phyloP scores from a whole-genome alignment of 2,888 invertebrate species.

The Athrips mouffetella region DNA sequence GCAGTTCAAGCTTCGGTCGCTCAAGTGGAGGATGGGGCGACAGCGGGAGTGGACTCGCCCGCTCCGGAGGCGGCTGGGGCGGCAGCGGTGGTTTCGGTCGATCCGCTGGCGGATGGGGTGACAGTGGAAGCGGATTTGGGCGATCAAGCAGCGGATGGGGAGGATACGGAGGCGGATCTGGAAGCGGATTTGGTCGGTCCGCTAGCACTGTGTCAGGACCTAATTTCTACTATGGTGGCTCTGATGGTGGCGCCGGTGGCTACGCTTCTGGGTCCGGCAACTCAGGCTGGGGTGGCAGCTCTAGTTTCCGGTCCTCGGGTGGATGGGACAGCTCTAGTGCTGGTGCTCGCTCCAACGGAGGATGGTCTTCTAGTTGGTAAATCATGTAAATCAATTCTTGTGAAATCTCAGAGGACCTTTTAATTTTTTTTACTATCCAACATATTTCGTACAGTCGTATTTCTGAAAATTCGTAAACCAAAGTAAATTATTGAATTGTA shows the following conservation, averaged over 20 bases:
- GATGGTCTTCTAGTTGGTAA: constrained; percentile 1
- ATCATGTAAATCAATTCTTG: neutral
- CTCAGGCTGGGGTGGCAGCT: neutral
- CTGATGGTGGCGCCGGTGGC: neutral
- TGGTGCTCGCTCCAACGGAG: constrained; percentile 4
- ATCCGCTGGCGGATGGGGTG: constrained; percentile 11
- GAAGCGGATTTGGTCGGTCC: neutral
- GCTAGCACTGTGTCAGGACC: neutral
- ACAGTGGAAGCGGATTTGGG: neutral
- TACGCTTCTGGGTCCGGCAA: neutral
- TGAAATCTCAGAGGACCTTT: too few relatives aligned
- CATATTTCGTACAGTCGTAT: too few relatives aligned
- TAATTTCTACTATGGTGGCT: neutral
- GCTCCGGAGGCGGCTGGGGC: constrained; percentile 19
- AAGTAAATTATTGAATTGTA: too few relatives aligned
- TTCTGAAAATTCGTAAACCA: too few relatives aligned
- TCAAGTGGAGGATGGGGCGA: constrained; percentile 10
- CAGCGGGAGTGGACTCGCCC: neutral
- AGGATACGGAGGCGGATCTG: neutral
- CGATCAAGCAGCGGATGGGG: neutral
- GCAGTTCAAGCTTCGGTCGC: constrained; percentile 12
- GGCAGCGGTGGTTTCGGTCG: neutral
- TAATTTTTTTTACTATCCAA: too few relatives aligned
- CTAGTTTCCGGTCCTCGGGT: neutral
- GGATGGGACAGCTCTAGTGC: constrained; percentile 3